A percentile compares a stretch with the other conserved stretches of the same genome.
Evolutionary conservation across 2,888 invertebrate species (phyloP).

Genomic region (Pseudococcus jackbeardsleyi): DNA sequence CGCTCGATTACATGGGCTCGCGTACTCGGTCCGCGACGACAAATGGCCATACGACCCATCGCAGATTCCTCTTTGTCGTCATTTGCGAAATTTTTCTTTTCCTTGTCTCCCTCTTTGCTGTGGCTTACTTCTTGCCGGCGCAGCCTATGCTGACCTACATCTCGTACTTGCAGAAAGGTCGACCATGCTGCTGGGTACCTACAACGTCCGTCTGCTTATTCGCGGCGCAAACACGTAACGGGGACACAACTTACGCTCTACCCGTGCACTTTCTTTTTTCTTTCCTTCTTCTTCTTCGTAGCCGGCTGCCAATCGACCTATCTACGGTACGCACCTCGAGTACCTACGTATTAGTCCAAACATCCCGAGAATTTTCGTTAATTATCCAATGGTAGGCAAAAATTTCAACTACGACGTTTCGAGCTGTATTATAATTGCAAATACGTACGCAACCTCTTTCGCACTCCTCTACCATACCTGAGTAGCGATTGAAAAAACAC

Average conservation of each 20-base stretch:
- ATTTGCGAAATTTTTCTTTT: neutral
- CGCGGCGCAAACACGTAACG: neutral
- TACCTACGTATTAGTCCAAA: neutral
- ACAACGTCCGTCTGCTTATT: neutral
- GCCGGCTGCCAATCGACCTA: neutral
- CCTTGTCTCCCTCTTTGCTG: neutral
- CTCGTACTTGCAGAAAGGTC: constrained; percentile 18
- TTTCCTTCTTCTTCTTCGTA: neutral
- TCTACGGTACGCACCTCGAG: neutral
- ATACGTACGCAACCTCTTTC: neutral
- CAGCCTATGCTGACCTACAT: constrained; percentile 6
- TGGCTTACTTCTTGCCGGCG: neutral
- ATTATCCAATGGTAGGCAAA: neutral
- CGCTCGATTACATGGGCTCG: neutral
- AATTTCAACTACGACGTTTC: neutral
- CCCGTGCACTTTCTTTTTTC: neutral
- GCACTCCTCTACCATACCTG: neutral
- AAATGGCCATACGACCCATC: neutral
- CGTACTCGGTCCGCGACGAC: neutral
- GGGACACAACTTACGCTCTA: constrained; percentile 3
- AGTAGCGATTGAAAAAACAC: neutral
- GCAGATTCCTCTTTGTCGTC: neutral
- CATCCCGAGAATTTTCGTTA: neutral
- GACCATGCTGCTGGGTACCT: neutral
- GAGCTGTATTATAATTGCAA: neutral